These are phyloP conservation scores for Aspidiotus destructor DNA, from an alignment of 2,888 invertebrate genomes.

Conservation along the genomic window DNA sequence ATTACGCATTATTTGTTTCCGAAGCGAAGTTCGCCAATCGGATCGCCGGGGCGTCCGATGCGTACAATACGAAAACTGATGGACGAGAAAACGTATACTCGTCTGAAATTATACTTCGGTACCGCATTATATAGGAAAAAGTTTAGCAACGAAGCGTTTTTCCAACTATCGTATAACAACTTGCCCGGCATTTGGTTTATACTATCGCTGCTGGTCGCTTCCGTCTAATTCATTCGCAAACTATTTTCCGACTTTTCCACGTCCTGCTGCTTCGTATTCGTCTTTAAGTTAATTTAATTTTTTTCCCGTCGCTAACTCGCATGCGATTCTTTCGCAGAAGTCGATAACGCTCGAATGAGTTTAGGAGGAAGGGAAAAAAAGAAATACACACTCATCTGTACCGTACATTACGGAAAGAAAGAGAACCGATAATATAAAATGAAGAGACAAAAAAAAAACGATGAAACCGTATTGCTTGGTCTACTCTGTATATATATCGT, in stretches of 20 bases:
- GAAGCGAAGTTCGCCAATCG: no score
- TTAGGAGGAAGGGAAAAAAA: no score
- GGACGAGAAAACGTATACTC: no score
- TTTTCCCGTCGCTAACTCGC: not conserved
- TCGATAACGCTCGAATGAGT: not conserved
- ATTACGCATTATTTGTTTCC: no score
- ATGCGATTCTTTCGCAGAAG: not conserved
- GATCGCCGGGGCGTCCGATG: no score
- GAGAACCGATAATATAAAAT: not conserved
- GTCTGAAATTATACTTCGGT: no score
- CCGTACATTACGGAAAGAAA: not conserved
- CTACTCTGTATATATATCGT: not conserved
- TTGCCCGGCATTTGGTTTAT: not conserved
- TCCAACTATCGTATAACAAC: not conserved
- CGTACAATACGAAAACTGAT: no score
- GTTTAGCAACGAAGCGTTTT: not conserved
- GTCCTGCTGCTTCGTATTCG: not conserved
- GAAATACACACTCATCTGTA: no score
- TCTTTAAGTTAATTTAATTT: not conserved
- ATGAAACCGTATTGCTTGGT: not conserved
- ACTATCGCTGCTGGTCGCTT: not conserved
- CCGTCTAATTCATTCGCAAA: not conserved
- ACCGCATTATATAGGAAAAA: not conserved
- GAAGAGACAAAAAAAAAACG: not conserved
- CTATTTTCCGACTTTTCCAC: not conserved